Conservation (phyloP, 2,797 vertebrate species). For the Taenioides sp. region DNA sequence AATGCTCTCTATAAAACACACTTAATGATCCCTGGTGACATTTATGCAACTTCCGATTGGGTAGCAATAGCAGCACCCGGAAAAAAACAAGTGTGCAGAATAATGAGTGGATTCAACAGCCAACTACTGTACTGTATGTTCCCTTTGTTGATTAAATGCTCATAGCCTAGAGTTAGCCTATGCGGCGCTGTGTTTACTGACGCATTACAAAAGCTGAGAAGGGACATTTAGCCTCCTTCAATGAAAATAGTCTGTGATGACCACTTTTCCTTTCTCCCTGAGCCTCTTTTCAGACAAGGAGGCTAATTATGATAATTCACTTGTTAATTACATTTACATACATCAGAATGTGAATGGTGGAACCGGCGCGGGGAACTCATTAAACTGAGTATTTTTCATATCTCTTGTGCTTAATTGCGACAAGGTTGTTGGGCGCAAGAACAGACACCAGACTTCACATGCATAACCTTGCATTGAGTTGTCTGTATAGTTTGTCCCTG, state of each 20-base stretch:
- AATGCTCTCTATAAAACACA: conserved; percentile 48
- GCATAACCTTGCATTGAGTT: not conserved
- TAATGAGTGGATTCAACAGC: conserved; percentile 61
- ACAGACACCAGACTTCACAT: not conserved
- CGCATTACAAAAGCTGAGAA: conserved; percentile 66
- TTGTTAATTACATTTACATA: conserved; percentile 82
- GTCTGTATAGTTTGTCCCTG: not conserved
- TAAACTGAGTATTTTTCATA: conserved; percentile 67
- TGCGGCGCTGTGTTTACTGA: conserved; percentile 64
- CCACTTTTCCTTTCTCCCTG: conserved; percentile 57
- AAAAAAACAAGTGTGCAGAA: conserved; percentile 33
- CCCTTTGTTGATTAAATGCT: conserved; percentile 43
- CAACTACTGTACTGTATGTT: conserved; percentile 22
- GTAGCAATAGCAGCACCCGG: conserved; percentile 27
- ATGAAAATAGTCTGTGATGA: conserved; percentile 66
- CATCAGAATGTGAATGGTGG: conserved; percentile 59
- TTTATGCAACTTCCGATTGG: conserved; percentile 49
- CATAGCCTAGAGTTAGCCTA: conserved; percentile 30
- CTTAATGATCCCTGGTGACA: conserved; percentile 49
- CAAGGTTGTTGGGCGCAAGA: conserved; percentile 30
- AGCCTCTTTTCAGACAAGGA: conserved; percentile 69
- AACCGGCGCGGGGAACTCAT: conserved; percentile 61
- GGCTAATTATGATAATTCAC: conserved; percentile 78
- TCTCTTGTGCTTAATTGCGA: conserved; percentile 59
- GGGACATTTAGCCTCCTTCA: conserved; percentile 64